phyloP scores from a whole-genome alignment of 2,113 vertebrate genomes.

The Brienomyrus longianalis region DNA sequence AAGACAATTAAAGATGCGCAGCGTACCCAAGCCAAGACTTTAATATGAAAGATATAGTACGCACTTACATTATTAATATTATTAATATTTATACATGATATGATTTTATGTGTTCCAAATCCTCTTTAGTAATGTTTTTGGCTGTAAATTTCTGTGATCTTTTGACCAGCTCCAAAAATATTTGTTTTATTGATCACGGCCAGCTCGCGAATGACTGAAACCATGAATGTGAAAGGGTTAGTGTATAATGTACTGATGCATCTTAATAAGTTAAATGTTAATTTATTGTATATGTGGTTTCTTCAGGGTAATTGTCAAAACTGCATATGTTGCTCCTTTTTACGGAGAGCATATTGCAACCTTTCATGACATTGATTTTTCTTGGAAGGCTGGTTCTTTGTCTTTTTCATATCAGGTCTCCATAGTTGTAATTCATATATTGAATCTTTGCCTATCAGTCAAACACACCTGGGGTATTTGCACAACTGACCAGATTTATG shows the following conservation, averaged over 20 bases:
- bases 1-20: background rate
- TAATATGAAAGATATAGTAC: background rate
- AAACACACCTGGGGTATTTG: background rate
- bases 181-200: background rate
- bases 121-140: background rate
- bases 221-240: background rate
- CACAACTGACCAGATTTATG: background rate
- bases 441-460: conserved; percentile 1
- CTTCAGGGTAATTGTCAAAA: background rate
- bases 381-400: background rate
- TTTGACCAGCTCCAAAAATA: background rate
- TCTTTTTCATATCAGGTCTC: background rate
- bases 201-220: background rate
- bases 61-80: background rate
- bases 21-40: background rate
- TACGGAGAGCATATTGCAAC: background rate
- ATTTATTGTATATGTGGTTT: background rate
- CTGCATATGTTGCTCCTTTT: background rate
- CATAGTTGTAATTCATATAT: conserved; percentile 12
- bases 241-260: background rate
- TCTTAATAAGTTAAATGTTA: background rate
- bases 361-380: background rate
- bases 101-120: background rate
- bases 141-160: background rate
- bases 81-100: background rate